Evolutionary conservation across 2,797 vertebrate genomes (phyloP).

Genomic region (Coreius guichenoti): DNA sequence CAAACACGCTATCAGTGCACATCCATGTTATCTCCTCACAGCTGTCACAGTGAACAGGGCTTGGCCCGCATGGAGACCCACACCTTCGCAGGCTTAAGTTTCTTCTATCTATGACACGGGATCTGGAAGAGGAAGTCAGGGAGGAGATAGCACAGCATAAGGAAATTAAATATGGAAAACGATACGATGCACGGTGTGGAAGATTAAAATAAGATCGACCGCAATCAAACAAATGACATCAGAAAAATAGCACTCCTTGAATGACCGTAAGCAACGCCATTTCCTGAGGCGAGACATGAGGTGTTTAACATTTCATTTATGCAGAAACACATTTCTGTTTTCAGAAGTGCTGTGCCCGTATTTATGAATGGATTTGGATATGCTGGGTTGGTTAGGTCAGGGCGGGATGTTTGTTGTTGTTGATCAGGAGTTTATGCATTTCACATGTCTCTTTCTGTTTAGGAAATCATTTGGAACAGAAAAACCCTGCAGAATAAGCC

Average conservation of each 20-base stretch:
- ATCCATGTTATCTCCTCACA: constrained; percentile 55
- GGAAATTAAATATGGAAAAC: constrained; percentile 62
- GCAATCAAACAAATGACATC: constrained; percentile 52
- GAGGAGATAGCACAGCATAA: constrained; percentile 59
- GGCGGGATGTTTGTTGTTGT: constrained; percentile 20
- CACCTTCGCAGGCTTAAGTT: constrained; percentile 58
- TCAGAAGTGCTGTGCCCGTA: background rate
- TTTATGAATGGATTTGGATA: background rate
- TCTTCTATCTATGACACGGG: constrained; percentile 60
- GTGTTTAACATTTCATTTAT: constrained; percentile 12
- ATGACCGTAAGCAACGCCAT: background rate
- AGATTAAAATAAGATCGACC: constrained; percentile 51
- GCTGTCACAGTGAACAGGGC: constrained; percentile 60
- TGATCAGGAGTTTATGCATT: constrained; percentile 16
- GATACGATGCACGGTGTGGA: constrained; percentile 47
- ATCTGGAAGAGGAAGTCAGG: constrained; percentile 63
- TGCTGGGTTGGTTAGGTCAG: background rate
- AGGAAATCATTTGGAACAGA: constrained; percentile 45
- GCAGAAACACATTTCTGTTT: background rate
- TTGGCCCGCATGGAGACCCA: constrained; percentile 58
- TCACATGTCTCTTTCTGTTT: constrained; percentile 4
- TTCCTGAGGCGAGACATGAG: background rate
- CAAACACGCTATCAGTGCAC: constrained; percentile 9
- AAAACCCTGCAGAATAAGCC: constrained; percentile 22
- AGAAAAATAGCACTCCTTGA: constrained; percentile 20